These are phyloP conservation scores for Holacanthella duospinosa DNA, from an alignment of 2,888 invertebrate species.

Conservation along the genomic window DNA sequence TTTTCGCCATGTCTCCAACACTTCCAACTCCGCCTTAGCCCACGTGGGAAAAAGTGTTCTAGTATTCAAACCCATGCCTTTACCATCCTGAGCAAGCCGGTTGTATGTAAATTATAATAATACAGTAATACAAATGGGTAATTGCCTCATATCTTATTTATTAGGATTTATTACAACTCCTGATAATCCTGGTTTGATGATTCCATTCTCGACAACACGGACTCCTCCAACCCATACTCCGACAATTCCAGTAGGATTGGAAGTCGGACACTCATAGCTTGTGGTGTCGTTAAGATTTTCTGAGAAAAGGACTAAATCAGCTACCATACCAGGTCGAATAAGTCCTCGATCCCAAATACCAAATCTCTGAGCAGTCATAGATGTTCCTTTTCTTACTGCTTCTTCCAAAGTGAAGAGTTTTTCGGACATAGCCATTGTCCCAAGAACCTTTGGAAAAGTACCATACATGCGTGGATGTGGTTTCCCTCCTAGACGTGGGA, in stretches of 20 bases:
- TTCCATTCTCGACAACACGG: constrained; percentile 25
- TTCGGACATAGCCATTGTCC: constrained; percentile 22
- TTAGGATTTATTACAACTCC: no score
- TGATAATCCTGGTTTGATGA: not conserved
- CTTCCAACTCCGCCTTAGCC: constrained; percentile 30
- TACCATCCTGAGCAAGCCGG: not conserved
- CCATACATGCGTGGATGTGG: constrained; percentile 34
- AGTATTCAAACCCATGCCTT: constrained; percentile 24
- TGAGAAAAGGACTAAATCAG: constrained; percentile 30
- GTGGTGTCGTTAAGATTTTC: constrained; percentile 25
- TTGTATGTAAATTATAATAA: not conserved
- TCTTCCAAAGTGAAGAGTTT: constrained; percentile 27
- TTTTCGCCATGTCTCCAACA: constrained; percentile 33
- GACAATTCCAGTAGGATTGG: constrained; percentile 19
- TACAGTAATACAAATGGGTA: no score
- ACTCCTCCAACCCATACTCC: constrained; percentile 34
- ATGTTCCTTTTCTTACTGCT: constrained; percentile 29
- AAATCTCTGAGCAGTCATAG: constrained; percentile 25
- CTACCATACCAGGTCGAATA: constrained; percentile 20
- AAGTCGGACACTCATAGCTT: constrained; percentile 28
- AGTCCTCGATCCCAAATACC: constrained; percentile 25
- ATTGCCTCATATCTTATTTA: no score
- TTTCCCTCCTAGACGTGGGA: constrained; percentile 31
- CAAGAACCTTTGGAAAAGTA: constrained; percentile 30
- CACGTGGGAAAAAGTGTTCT: constrained; percentile 37